Conservation (phyloP, 2,797 vertebrate species). For the Brotula barbata region DNA sequence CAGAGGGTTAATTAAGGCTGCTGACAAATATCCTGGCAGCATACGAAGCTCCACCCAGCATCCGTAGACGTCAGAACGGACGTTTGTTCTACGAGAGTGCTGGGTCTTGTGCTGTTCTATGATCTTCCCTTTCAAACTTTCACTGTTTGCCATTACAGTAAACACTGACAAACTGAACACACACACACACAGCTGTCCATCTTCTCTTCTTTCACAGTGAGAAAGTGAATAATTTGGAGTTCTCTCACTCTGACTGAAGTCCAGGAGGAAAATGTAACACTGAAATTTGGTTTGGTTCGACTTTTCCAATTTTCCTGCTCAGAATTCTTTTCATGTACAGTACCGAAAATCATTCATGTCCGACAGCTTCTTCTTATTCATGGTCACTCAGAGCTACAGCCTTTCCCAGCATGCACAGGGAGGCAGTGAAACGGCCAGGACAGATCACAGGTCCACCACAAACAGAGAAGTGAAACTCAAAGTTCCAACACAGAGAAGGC, state of each 20-base stretch:
- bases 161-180: background rate
- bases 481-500: background rate
- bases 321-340: background rate
- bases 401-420: background rate
- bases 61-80: background rate
- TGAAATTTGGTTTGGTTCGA: background rate
- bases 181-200: background rate
- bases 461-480: background rate
- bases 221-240: conserved; percentile 17
- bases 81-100: background rate
- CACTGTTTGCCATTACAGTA: background rate
- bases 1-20: too few relatives aligned
- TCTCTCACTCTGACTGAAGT: background rate
- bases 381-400: background rate
- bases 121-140: background rate
- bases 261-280: background rate
- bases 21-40: too few relatives aligned
- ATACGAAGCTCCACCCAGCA: too few relatives aligned
- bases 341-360: conserved; percentile 2
- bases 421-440: background rate
- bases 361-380: conserved; percentile 6
- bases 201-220: background rate
- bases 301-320: background rate
- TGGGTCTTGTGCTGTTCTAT: background rate
- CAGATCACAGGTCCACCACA: background rate